These are phyloP conservation scores for Aeoliscus strigatus DNA, from an alignment of 2,797 vertebrate species.

Conservation along the genomic window DNA sequence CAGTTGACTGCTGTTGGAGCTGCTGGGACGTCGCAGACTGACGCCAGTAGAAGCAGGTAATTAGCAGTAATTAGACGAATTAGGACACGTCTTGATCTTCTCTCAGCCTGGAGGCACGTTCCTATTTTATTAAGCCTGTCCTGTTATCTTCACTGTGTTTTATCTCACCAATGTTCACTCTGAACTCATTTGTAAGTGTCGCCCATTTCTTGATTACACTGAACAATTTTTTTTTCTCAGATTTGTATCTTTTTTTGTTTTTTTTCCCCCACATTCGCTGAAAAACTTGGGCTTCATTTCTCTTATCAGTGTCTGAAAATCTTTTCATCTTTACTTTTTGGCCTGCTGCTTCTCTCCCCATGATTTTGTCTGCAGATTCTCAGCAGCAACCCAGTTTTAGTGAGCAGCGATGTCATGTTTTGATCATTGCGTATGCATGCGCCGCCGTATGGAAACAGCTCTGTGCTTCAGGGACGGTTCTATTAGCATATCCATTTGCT, in stretches of 20 bases:
- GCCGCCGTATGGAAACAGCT: constrained; percentile 19
- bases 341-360: constrained; percentile 8
- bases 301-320: constrained; percentile 15
- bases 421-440: constrained; percentile 17
- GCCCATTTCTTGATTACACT: constrained; percentile 24
- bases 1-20: too few relatives aligned
- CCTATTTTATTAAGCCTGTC: constrained; percentile 1
- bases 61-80: constrained; percentile 63
- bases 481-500: constrained; percentile 65
- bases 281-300: too few relatives aligned
- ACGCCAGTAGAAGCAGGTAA: constrained; percentile 52
- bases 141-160: constrained; percentile 26
- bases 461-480: constrained; percentile 40
- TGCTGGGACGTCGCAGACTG: too few relatives aligned
- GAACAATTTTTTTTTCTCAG: constrained; percentile 13
- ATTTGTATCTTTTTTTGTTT: neutral
- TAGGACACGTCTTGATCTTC: constrained; percentile 37
- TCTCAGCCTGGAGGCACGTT: constrained; percentile 12
- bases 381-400: constrained; percentile 20
- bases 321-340: neutral
- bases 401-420: constrained; percentile 20
- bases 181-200: constrained; percentile 40
- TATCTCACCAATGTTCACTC: constrained; percentile 25
- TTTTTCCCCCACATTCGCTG: too few relatives aligned
- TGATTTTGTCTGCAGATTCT: constrained; percentile 32